Evolutionary conservation across 2,888 invertebrate species (phyloP).

Genomic region (Melanotus villosus): DNA sequence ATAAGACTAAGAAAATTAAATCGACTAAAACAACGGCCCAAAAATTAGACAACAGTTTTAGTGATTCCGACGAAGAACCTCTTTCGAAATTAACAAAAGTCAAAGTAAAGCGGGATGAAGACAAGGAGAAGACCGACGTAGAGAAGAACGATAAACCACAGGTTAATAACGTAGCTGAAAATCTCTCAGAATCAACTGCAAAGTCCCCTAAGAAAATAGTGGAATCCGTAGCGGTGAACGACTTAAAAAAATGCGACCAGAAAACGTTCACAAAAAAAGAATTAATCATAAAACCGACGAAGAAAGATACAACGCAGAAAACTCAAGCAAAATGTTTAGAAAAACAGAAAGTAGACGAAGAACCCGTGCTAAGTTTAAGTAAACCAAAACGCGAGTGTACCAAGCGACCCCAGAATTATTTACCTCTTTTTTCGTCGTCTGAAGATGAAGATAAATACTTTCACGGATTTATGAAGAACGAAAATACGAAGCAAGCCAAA

Average conservation of each 20-base stretch:
- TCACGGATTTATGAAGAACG: constrained; percentile 63
- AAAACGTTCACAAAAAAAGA: neutral
- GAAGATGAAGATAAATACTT: constrained; percentile 70
- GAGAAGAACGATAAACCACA: constrained; percentile 22
- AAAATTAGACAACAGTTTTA: constrained; percentile 69
- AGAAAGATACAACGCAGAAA: neutral
- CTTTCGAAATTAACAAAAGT: constrained; percentile 71
- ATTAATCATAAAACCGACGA: neutral
- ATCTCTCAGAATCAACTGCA: neutral
- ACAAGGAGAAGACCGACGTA: neutral
- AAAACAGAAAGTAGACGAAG: neutral
- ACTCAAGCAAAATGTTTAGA: neutral
- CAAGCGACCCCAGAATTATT: constrained; percentile 64
- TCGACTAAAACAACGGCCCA: constrained; percentile 16
- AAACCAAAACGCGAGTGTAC: constrained; percentile 66
- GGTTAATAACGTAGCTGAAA: neutral
- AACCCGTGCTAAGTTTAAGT: constrained; percentile 19
- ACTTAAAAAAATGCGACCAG: neutral
- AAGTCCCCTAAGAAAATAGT: neutral
- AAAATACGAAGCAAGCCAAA: constrained; percentile 55
- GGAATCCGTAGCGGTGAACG: neutral
- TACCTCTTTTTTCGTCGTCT: constrained; percentile 66
- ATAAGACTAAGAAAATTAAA: constrained; percentile 52
- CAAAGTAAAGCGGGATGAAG: constrained; percentile 13
- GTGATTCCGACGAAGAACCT: constrained; percentile 79